phyloP scores from a whole-genome alignment of 1,140 invertebrate species.

The Mercenaria mercenaria region DNA sequence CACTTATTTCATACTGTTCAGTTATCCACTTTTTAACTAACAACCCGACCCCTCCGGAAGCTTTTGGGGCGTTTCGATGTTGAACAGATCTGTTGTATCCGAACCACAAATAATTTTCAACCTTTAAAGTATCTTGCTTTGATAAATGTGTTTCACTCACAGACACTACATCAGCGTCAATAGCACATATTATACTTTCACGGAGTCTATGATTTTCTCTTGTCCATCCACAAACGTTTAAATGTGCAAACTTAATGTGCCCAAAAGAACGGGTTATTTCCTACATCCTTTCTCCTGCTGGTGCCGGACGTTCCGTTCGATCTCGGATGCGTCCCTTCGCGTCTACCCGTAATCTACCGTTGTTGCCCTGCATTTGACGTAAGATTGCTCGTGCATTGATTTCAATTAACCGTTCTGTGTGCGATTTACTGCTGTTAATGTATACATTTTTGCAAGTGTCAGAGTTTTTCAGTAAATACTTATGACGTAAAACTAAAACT shows the following conservation, averaged over 20 bases:
- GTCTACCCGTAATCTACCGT: not conserved
- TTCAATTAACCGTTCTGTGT: not conserved
- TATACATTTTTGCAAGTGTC: not conserved
- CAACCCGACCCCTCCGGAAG: conserved; percentile 61
- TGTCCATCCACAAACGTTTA: conserved; percentile 44
- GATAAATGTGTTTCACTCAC: conserved; percentile 24
- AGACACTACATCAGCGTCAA: conserved; percentile 33
- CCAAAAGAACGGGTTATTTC: not conserved
- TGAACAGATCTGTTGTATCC: conserved; percentile 26
- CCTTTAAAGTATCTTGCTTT: not conserved
- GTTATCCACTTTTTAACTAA: conserved; percentile 50
- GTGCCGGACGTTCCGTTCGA: not conserved
- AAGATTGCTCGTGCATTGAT: conserved; percentile 17
- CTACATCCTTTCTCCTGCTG: not conserved
- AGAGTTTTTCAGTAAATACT: not conserved
- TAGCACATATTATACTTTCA: not conserved
- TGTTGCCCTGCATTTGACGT: not conserved
- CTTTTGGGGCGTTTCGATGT: conserved; percentile 59
- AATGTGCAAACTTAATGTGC: not conserved
- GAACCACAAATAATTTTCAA: not conserved
- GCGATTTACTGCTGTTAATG: not conserved
- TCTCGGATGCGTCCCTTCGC: not conserved
- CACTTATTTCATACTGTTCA: not conserved
- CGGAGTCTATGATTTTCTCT: conserved; percentile 33
- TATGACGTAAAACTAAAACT: not conserved